These are phyloP conservation scores for Ditula angustiorana DNA, from an alignment of 2,888 invertebrate species.

Conservation along the genomic window DNA sequence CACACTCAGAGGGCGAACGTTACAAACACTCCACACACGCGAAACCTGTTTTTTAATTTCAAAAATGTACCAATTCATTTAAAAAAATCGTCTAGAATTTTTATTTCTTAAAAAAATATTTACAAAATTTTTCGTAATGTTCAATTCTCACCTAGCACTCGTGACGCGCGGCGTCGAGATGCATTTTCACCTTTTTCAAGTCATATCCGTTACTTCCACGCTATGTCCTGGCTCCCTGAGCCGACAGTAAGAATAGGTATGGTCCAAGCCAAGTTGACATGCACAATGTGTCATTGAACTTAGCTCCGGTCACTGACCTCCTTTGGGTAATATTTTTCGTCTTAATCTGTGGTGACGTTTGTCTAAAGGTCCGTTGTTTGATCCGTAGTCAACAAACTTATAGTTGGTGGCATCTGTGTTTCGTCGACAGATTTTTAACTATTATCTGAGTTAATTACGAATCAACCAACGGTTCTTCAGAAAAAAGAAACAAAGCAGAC, in stretches of 20 bases:
- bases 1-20: constrained; percentile 19
- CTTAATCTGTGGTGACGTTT: too few species aligned
- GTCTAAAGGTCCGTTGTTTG: too few species aligned
- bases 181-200: neutral
- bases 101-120: constrained; percentile 69
- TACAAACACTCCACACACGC: constrained; percentile 42
- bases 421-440: too few species aligned
- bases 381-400: too few species aligned
- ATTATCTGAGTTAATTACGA: too few species aligned
- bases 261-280: neutral
- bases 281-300: neutral
- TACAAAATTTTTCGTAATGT: constrained; percentile 58
- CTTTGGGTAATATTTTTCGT: neutral
- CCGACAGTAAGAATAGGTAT: neutral
- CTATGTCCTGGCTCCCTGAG: constrained; percentile 4
- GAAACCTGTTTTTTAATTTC: constrained; percentile 56
- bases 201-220: neutral
- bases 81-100: constrained; percentile 57
- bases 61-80: constrained; percentile 59
- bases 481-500: too few species aligned
- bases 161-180: constrained; percentile 18
- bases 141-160: constrained; percentile 22
- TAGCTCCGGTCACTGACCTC: neutral
- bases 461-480: too few species aligned
- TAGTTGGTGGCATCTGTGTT: too few species aligned